Base-by-base conservation (phyloP, 2,888 invertebrate species). In the Pocota personata region DNA sequence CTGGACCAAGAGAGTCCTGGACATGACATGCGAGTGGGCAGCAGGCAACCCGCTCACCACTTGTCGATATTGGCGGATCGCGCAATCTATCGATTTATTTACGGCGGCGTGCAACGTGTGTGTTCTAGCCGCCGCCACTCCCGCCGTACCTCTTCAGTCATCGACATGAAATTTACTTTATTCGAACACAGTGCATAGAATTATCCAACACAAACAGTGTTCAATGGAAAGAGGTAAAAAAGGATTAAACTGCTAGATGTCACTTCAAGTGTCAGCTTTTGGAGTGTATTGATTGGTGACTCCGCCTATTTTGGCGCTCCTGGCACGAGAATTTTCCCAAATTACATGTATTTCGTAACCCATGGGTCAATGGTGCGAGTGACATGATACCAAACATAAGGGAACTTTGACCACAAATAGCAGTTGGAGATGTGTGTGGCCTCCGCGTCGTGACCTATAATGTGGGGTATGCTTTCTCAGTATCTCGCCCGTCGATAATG, bases 61-160 rank as follows among this genome's bases (percentile, higher is more conserved):
- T 86, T 80, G 76, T 76, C 72, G 76, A 80, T 80, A 84, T 58
- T 75, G 71, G 52, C 72, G 32, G 30, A 46, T 78, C 83, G 67
- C 21, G 57, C 46, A 73, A 83, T 82, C 66, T 72, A 67, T 82
- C 82, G 86, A 82, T 86, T 86, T 77, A 82, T 86, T 86, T 76
- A 67, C 84, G 71, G 48, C 71, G 32, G 55, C 12, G 60, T 21
- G 32, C 84, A 48, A 80, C 86, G 82, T 86, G 86, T 86, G 86
- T 82, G 86, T 86, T 82, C 86, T 40, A 55, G 43, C 46, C 43
- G 76, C 35, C 35, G 24, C 3, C 16, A 24, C 21, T 0, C 0
- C 12, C 37, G 1, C 37, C n/a, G 1, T 21, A 8, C 14, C 27
- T 43, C 43, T 6, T 16, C 32, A 55, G 66, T 27, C 27, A 14